Conservation (phyloP, 1,140 invertebrate species). For the Calosoma granatense region DNA sequence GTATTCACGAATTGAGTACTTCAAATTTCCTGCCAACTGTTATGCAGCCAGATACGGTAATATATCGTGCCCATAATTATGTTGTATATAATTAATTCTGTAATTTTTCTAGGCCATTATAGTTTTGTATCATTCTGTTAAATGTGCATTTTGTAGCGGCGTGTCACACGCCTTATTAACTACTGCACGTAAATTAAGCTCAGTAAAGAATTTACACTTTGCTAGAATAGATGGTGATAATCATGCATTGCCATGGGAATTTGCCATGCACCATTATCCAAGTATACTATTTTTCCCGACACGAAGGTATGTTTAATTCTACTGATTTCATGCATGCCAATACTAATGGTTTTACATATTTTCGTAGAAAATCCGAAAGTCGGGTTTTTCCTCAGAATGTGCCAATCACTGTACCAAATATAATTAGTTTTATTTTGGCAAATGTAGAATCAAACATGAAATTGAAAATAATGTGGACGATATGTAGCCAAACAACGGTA, state of each 20-base stretch:
- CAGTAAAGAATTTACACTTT: slow-evolving; percentile 46
- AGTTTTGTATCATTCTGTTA: slow-evolving; percentile 56
- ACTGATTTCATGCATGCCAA: slow-evolving; percentile 12
- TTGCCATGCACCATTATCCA: slow-evolving; percentile 61
- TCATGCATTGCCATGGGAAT: slow-evolving; percentile 75
- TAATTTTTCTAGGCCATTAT: slow-evolving; percentile 49
- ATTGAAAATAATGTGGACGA: slow-evolving; percentile 29
- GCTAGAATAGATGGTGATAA: slow-evolving; percentile 65
- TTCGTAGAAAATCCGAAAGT: slow-evolving; percentile 61
- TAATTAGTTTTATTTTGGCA: slow-evolving; percentile 61
- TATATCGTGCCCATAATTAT: too few relatives aligned
- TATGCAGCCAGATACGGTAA: slow-evolving; percentile 28
- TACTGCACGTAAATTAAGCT: slow-evolving; percentile 49
- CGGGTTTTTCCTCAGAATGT: slow-evolving; percentile 51
- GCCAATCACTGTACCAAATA: slow-evolving; percentile 53
- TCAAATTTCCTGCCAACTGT: slow-evolving; percentile 39
- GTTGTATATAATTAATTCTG: slow-evolving; percentile 16
- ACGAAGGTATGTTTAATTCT: slow-evolving; percentile 36
- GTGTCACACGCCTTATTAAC: slow-evolving; percentile 52
- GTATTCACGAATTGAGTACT: slow-evolving; percentile 46
- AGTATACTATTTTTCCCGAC: slow-evolving; percentile 64
- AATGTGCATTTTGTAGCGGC: slow-evolving; percentile 63
- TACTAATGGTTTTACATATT: slow-evolving; percentile 17
- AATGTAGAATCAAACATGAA: slow-evolving; percentile 40
- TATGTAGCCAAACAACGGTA: slow-evolving; percentile 31